Evolutionary conservation across 2,797 vertebrate species (phyloP), one percentile per base, ranked within the genome.

Genomic region (Phaenicophaeus curvirostris): DNA sequence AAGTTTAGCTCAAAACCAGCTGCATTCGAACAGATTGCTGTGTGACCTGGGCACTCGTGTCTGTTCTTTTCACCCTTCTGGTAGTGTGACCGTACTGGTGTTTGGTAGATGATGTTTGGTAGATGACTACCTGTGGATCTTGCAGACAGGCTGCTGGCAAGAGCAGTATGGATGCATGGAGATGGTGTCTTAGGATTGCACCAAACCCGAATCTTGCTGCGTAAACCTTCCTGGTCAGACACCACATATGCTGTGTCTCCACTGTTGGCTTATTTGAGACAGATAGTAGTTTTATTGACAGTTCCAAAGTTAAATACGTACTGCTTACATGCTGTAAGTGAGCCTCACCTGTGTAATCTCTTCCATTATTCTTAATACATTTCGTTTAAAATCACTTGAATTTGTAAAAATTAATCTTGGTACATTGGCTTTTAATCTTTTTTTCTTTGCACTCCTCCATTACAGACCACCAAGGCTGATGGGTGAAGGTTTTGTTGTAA

Each of bases 401-500:
- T 84, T 84, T 1, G 10, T 89, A 6, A 50, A 35, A 19, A 21
- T 58, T 28, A 17, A 35, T 66, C 19, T 89, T 9, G 7, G 25
- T 14, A 9, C 3, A 6, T 35, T 77, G 30, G 16, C 88, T 91
- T 85, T 82, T 35, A 30, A 18, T 35, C 15, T 74, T 57, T 57
- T 57, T 30, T 12, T 41, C 46, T 63, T 77, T 75, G 21, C 9
- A 8, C 17, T 94, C 37, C 88, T 61, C 8, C 17, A 3, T 80
- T 78, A 16, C 79, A 99, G 99, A 91, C 99, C 99, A 25, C 99
- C 99, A 0, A 98, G 99, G 91, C 98, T 99, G 94, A 99, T 99
- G 99, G 99, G 99, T 78, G 99, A 99, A 98, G 99, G 99, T 44
- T 99, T 99, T 97, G 99, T 99, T 90, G 99, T 99, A 71, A 98